A percentile compares a stretch with the other conserved stretches of the same genome.
Evolutionary conservation across 2,797 vertebrate genomes (phyloP).

Genomic region (Diceros bicornis): DNA sequence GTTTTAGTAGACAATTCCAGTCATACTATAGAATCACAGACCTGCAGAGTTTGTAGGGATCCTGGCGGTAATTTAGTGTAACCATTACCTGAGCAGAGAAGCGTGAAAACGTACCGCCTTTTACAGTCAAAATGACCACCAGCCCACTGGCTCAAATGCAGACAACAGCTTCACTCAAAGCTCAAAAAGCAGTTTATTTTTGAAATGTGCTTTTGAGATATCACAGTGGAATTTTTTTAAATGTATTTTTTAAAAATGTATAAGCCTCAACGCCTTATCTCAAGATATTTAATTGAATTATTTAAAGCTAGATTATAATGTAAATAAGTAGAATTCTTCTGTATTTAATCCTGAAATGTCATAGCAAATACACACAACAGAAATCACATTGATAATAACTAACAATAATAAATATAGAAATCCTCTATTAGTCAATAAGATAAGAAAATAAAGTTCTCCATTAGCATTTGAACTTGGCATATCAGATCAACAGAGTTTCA

Average conservation of each 20-base stretch:
- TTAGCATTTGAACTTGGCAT: conserved; percentile 6
- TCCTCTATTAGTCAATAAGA: neutral
- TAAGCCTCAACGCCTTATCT: neutral
- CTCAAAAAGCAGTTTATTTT: conserved; percentile 38
- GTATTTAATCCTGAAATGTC: conserved; percentile 65
- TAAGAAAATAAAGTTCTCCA: conserved; percentile 60
- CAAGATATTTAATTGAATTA: conserved; percentile 49
- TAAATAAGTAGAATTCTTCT: conserved; percentile 51
- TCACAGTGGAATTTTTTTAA: neutral
- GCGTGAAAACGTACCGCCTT: neutral
- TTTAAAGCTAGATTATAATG: conserved; percentile 47
- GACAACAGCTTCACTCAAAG: neutral
- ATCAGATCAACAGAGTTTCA: conserved; percentile 59
- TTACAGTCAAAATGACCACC: neutral
- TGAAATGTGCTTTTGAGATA: conserved; percentile 31
- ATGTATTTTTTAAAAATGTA: neutral
- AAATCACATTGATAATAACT: conserved; percentile 11
- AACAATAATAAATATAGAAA: conserved; percentile 36
- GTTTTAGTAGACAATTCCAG: neutral
- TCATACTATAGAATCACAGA: neutral
- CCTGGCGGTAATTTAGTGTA: neutral
- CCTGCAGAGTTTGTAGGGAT: neutral
- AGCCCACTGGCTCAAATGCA: neutral
- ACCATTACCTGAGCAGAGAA: neutral
- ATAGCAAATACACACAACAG: conserved; percentile 30